Base-by-base conservation (phyloP, 2,797 vertebrate species). In the Yasuhikotakia modesta region DNA sequence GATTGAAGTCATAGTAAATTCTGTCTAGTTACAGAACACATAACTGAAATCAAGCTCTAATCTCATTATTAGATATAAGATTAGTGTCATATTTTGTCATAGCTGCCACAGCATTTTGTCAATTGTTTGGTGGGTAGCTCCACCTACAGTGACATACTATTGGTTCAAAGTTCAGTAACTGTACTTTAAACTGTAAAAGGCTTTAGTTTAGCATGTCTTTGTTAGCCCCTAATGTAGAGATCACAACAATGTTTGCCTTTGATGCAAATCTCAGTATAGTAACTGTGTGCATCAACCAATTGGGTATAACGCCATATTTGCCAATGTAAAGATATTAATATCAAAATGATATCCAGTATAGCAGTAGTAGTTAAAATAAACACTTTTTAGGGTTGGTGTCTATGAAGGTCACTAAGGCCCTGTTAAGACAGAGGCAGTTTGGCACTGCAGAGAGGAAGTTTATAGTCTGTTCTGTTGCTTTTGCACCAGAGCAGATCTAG, bases 401-500 rank as follows among this genome's bases (percentile, higher is more conserved):
- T 6, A 19, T 5, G 3, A 66, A 43, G 5, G n/a, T 30, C 39
- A 61, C 16, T 19, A n/a, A 30, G 2, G 17, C 16, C 22, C 16
- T 30, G 57, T 30, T 63, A 16, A 63, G 19, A 43, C 27, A 30
- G 46, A 61, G 65, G 45, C 17, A 50, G 64, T 73, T 83, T 83
- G 76, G 43, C 78, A 75, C 43, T 16, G 74, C 72, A 70, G 39
- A n/a, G 39, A 30, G 57, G 65, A 30, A 73, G 69, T 85, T 75
- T 76, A 78, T 70, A 55, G 73, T 79, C 82, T 76, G 24, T 72
- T 80, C 53, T 80, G 64, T 84, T 79, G 76, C 74, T 80, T 86
- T 65, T 39, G 55, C 73, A 76, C 68, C 66, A 66, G 81, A 83
- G 78, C 83, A 76, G 67, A 74, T 82, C 79, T 71, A 83, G 75